Base-by-base conservation (phyloP, 2,113 vertebrate genomes). In the Fulmarus glacialis region DNA sequence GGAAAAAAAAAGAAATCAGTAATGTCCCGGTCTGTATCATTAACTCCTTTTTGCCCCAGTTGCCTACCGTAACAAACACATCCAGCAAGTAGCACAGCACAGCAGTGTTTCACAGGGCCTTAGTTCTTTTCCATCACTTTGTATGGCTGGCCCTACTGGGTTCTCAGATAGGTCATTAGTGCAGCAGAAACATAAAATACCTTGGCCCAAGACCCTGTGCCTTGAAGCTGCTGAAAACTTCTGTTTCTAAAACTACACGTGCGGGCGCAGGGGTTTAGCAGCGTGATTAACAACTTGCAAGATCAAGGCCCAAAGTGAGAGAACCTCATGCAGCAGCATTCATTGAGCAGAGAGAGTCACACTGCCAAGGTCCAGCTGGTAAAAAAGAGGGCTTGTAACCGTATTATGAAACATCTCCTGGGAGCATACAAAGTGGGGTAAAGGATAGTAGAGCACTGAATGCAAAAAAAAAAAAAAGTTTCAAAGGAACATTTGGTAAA, bases 151-250 rank as follows among this genome's bases (percentile, higher is more conserved):
- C 47, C 70, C 64, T 48, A 36, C 17, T 50, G 62, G 19, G 4
- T 89, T 92, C 73, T 81, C 42, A 52, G 50, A 29, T 78, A 87
- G 55, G 63, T 93, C 72, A 42, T 66, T 64, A 92, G 52, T 60
- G 43, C 73, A 85, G 53, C 58, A 93, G 66, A 93, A 94, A 87
- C 47, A 56, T 40, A 59, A 93, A 95, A 95, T 60, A 68, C 30
- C 38, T 75, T 79, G 60, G 70, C 60, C 52, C 45, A 42, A 82
- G 73, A 70, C 58, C 56, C 29, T 10, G 10, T 82, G 48, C 74
- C 84, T 77, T 96, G 91, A 94, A 94, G 84, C 42, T 53, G 77
- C 62, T 66, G 73, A 87, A 96, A 71, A 84, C 10, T n/a, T 92
- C 58, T 47, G 15, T 71, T 82, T 74, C 77, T 93, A 40, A 71